Evolutionary conservation across 2,113 vertebrate species (phyloP).

Genomic region (Phodopus roborovskii): DNA sequence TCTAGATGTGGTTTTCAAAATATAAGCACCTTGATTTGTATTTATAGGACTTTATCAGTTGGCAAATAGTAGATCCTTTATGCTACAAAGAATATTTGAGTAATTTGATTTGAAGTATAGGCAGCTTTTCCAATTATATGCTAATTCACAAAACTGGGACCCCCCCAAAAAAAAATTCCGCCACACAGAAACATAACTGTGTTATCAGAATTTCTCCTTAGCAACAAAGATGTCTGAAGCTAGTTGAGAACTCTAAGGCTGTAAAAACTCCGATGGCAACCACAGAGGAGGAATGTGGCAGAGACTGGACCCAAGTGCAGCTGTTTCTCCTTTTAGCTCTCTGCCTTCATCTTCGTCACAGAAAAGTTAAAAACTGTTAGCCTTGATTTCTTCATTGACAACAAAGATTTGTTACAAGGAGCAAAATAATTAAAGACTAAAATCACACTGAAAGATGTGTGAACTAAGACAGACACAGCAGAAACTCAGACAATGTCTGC

Average conservation of each 20-base stretch:
- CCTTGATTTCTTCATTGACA: constrained; percentile 7
- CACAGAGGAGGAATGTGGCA: background rate
- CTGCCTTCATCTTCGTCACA: background rate
- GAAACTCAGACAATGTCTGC: background rate
- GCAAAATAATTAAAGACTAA: constrained; percentile 29
- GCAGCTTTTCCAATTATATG: background rate
- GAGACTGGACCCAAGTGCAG: background rate
- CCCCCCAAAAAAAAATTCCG: background rate
- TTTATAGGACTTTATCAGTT: background rate
- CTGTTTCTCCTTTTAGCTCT: background rate
- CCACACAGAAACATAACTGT: background rate
- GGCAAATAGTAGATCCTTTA: background rate
- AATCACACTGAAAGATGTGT: background rate
- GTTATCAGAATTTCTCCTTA: background rate
- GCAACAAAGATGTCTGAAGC: background rate
- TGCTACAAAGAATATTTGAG: background rate
- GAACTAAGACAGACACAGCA: background rate
- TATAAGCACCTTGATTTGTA: background rate
- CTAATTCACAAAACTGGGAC: background rate
- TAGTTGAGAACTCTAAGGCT: background rate
- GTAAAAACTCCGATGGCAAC: background rate
- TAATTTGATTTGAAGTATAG: background rate
- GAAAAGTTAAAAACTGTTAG: background rate
- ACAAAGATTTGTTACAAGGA: background rate
- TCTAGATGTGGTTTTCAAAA: background rate